Evolutionary conservation across 2,888 invertebrate genomes (phyloP).

Genomic region (Calliopum simillimum): DNA sequence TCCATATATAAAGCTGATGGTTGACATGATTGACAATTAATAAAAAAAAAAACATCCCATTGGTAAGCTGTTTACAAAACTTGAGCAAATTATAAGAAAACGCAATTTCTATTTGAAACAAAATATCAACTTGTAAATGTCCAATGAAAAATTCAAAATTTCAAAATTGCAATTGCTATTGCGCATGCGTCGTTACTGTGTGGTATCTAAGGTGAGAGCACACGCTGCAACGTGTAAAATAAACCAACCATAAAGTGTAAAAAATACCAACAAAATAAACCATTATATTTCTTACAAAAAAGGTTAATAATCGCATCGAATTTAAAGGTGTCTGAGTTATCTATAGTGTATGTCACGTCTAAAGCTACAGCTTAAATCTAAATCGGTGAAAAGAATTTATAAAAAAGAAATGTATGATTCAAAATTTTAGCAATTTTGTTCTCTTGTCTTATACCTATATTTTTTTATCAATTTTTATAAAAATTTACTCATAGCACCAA

Average conservation of each 20-base stretch:
- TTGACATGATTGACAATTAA: not conserved
- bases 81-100: not conserved
- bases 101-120: not conserved
- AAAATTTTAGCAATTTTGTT: too few species aligned
- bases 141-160: not conserved
- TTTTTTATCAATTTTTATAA: too few species aligned
- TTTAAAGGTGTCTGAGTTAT: conserved; percentile 11
- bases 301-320: conserved; percentile 22
- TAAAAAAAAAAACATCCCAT: too few species aligned
- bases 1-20: not conserved
- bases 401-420: too few species aligned
- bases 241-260: not conserved
- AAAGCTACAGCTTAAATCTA: too few species aligned
- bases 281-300: not conserved
- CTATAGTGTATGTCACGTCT: too few species aligned
- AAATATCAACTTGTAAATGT: too few species aligned
- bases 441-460: too few species aligned
- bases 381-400: too few species aligned
- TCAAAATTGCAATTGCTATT: not conserved
- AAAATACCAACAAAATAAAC: conserved; percentile 45
- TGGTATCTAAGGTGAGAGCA: conserved; percentile 21
- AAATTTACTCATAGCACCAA: too few species aligned
- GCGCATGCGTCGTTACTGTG: conserved; percentile 2
- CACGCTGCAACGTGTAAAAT: not conserved
- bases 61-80: too few species aligned